Conservation (phyloP, 2,888 invertebrate species). For the Pterostichus madidus region DNA sequence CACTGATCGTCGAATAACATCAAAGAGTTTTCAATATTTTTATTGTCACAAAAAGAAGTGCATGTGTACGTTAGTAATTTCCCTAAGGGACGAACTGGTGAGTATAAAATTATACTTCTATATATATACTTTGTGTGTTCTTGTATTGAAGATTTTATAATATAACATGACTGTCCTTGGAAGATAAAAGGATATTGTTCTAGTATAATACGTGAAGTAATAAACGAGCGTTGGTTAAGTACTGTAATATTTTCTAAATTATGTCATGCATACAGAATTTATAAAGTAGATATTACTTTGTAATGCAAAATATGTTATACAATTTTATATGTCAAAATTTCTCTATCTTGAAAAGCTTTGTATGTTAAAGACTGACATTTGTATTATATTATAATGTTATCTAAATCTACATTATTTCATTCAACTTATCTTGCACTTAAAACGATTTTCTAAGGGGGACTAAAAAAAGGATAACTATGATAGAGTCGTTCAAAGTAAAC, state of each 20-base stretch:
- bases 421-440: too few relatives aligned
- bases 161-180: not conserved
- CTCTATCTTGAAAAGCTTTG: too few relatives aligned
- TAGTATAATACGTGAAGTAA: not conserved
- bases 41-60: slow-evolving; percentile 16
- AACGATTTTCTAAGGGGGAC: too few relatives aligned
- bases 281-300: too few relatives aligned
- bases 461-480: too few relatives aligned
- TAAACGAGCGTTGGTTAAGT: not conserved
- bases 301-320: too few relatives aligned
- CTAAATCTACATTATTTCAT: too few relatives aligned
- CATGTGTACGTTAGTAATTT: slow-evolving; percentile 24
- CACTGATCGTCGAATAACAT: not conserved
- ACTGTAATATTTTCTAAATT: not conserved
- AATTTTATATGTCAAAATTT: too few relatives aligned
- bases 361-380: too few relatives aligned
- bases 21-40: slow-evolving; percentile 20
- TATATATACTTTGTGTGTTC: slow-evolving; percentile 11
- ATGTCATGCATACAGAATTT: too few relatives aligned
- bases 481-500: too few relatives aligned
- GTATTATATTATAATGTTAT: too few relatives aligned
- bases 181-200: not conserved
- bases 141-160: slow-evolving; percentile 10
- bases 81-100: slow-evolving; percentile 3
- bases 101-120: slow-evolving; percentile 32